Conservation (phyloP, 1,140 invertebrate genomes). For the Aplysia californica region DNA sequence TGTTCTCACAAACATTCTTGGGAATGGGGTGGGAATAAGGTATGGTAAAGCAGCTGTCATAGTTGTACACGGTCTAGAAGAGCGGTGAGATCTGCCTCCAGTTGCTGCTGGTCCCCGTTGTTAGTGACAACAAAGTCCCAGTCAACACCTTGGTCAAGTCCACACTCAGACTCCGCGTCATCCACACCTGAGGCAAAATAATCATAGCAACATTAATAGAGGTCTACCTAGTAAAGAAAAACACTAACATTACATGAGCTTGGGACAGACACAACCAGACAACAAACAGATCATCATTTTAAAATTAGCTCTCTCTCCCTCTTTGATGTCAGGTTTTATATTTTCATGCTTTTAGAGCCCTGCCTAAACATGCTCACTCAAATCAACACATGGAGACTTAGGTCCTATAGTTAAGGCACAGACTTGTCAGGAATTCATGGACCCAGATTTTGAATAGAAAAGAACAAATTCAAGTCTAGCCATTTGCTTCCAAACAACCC, state of each 20-base stretch:
- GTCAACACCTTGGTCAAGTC: conserved; percentile 67
- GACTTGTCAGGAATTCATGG: no score
- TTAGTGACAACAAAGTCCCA: conserved; percentile 71
- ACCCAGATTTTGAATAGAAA: no score
- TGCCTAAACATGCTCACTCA: background rate
- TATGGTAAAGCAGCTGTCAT: background rate
- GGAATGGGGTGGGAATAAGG: background rate
- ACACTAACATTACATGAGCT: background rate
- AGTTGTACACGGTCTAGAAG: no score
- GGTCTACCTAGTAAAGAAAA: background rate
- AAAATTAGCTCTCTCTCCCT: background rate
- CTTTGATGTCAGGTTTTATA: background rate
- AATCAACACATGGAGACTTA: background rate
- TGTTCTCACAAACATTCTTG: background rate
- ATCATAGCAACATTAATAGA: background rate
- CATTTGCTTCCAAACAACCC: no score
- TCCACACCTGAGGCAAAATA: conserved; percentile 69
- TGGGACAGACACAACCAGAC: background rate
- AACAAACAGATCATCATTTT: background rate
- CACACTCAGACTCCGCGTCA: conserved; percentile 74
- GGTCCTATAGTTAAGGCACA: background rate
- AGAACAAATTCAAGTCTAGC: no score
- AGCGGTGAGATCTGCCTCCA: no score
- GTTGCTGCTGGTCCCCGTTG: conserved; percentile 43
- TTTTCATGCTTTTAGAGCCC: background rate